phyloP scores from a whole-genome alignment of 2,113 vertebrate genomes.

The Pungitius pungitius region DNA sequence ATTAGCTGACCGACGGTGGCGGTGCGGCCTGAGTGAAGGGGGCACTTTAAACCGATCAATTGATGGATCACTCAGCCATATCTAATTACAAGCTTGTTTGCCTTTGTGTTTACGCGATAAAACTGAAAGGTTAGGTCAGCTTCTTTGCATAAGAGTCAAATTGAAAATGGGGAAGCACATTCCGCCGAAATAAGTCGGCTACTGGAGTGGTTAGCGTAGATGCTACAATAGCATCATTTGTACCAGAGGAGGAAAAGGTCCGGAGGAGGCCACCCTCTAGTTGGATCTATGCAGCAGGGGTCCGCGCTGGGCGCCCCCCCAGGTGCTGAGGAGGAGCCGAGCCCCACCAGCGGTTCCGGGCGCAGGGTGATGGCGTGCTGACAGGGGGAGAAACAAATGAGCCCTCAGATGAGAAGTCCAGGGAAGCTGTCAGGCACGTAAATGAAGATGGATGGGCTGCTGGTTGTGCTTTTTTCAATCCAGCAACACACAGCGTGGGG shows the following conservation, averaged over 20 bases:
- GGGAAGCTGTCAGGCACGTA: slow-evolving; percentile 36
- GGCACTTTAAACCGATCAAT: slow-evolving; percentile 31
- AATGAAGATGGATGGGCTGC: slow-evolving; percentile 53
- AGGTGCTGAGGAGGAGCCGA: slow-evolving; percentile 11
- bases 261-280: no score
- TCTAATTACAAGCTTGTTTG: slow-evolving; percentile 47
- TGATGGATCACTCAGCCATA: slow-evolving; percentile 36
- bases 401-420: slow-evolving; percentile 47
- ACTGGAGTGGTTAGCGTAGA: no score
- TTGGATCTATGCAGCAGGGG: not conserved
- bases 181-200: not conserved
- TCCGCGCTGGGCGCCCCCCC: not conserved
- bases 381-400: slow-evolving; percentile 59
- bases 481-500: slow-evolving; percentile 18
- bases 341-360: slow-evolving; percentile 4
- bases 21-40: slow-evolving; percentile 8
- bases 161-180: not conserved
- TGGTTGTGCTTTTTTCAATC: slow-evolving; percentile 26
- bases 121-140: slow-evolving; percentile 23
- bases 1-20: slow-evolving; percentile 24
- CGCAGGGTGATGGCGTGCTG: slow-evolving; percentile 30
- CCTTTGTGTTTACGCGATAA: slow-evolving; percentile 34
- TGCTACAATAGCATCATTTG: not conserved
- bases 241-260: no score
- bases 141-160: not conserved